These are phyloP conservation scores for Ecliptopera silaceata DNA, from an alignment of 2,888 invertebrate genomes.

Conservation along the genomic window DNA sequence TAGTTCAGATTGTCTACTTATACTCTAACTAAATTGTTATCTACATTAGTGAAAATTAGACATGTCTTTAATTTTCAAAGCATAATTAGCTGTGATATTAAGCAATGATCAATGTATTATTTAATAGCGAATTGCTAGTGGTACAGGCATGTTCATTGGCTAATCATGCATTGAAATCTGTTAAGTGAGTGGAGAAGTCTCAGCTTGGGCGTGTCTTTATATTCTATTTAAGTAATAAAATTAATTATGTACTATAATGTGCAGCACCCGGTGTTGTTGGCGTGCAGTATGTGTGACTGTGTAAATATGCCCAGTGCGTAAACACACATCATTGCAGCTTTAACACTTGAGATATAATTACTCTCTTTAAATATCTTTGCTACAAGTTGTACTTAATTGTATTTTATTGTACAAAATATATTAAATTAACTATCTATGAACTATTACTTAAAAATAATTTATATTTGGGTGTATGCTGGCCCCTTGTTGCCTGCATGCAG, in stretches of 20 bases:
- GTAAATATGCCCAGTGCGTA: constrained; percentile 82
- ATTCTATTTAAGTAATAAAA: constrained; percentile 80
- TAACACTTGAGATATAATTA: constrained; percentile 82
- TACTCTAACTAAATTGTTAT: constrained; percentile 83
- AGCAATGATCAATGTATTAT: constrained; percentile 81
- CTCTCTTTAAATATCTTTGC: constrained; percentile 85
- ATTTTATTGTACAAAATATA: constrained; percentile 88
- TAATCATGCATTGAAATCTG: constrained; percentile 83
- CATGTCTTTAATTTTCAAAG: constrained; percentile 83
- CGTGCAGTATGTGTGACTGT: constrained; percentile 73
- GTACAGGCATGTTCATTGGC: constrained; percentile 82
- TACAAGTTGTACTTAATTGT: constrained; percentile 87
- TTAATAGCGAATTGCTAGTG: constrained; percentile 81
- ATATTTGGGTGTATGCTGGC: constrained; percentile 82
- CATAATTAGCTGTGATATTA: constrained; percentile 84
- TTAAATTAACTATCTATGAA: constrained; percentile 83
- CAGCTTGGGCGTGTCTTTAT: constrained; percentile 82
- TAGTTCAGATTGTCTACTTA: constrained; percentile 83
- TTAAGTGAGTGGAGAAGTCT: constrained; percentile 77
- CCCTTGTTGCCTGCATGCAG: constrained; percentile 78
- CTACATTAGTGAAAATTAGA: constrained; percentile 83
- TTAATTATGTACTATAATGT: constrained; percentile 80
- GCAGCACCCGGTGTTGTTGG: constrained; percentile 79
- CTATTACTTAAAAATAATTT: constrained; percentile 79
- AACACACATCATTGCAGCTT: constrained; percentile 82